Conservation (phyloP, 2,113 vertebrate species). For the Aphelocoma coerulescens region DNA sequence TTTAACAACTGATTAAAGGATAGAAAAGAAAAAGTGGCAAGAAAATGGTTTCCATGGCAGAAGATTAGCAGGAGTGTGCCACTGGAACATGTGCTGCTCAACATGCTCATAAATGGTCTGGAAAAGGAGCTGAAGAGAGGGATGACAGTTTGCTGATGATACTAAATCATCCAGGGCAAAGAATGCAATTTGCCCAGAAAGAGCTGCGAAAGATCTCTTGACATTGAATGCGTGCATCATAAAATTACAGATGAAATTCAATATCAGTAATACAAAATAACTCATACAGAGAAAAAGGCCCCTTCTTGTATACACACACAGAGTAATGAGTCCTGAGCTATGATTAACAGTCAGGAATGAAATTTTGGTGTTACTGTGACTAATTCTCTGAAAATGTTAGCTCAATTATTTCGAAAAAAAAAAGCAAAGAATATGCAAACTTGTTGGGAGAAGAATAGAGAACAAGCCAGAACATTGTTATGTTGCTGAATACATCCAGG, state of each 20-base stretch:
- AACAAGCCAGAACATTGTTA: not conserved
- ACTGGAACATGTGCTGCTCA: not conserved
- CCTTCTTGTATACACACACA: not conserved
- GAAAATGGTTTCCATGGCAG: not conserved
- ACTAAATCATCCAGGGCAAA: slow-evolving; percentile 46
- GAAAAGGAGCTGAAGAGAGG: slow-evolving; percentile 36
- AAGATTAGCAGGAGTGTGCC: not conserved
- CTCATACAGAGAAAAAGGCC: not conserved
- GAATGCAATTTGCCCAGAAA: slow-evolving; percentile 35
- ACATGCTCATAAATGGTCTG: slow-evolving; percentile 62
- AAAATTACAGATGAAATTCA: slow-evolving; percentile 26
- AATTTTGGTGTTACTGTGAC: not conserved
- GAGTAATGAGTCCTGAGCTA: not conserved
- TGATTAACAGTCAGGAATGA: not conserved
- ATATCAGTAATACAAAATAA: not conserved
- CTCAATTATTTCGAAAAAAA: not conserved
- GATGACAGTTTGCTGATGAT: slow-evolving; percentile 39
- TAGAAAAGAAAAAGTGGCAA: not conserved
- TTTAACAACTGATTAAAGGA: not conserved
- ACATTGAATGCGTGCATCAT: not conserved
- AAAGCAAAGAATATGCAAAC: not conserved
- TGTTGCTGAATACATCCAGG: not conserved
- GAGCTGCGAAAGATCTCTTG: slow-evolving; percentile 35
- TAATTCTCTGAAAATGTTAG: not conserved
- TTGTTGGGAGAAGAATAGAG: not conserved